These are phyloP conservation scores for Schlechtendalia chinensis DNA, from an alignment of 1,140 invertebrate genomes.

Conservation along the genomic window DNA sequence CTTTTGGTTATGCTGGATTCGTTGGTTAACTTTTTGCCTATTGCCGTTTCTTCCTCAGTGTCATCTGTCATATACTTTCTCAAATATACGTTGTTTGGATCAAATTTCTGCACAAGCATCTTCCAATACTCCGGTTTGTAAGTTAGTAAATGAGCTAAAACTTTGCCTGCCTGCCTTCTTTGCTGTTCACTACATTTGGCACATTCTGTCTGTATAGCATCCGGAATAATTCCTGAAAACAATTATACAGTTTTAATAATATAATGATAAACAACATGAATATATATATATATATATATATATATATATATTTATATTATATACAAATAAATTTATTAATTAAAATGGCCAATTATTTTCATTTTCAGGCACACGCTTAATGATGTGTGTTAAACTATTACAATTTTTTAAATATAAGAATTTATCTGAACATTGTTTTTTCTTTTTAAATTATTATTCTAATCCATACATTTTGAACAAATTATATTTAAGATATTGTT, in stretches of 20 bases:
- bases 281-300: too few species aligned
- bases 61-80: slow-evolving; percentile 58
- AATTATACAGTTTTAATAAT: not conserved
- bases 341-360: too few species aligned
- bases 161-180: slow-evolving; percentile 52
- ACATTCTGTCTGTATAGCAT: slow-evolving; percentile 54
- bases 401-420: too few species aligned
- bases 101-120: slow-evolving; percentile 61
- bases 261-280: not conserved
- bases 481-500: too few species aligned
- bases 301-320: too few species aligned
- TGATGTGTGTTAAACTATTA: too few species aligned
- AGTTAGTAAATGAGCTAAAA: slow-evolving; percentile 57
- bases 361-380: too few species aligned
- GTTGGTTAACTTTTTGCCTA: not conserved
- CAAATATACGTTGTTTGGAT: slow-evolving; percentile 62
- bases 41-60: not conserved
- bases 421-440: too few species aligned
- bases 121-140: slow-evolving; percentile 64
- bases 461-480: too few species aligned
- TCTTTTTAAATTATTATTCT: too few species aligned
- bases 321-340: too few species aligned
- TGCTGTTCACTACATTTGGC: slow-evolving; percentile 54
- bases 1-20: not conserved
- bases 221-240: slow-evolving; percentile 53